Base-by-base conservation (phyloP, 2,888 invertebrate genomes). In the Colostygia pectinataria region DNA sequence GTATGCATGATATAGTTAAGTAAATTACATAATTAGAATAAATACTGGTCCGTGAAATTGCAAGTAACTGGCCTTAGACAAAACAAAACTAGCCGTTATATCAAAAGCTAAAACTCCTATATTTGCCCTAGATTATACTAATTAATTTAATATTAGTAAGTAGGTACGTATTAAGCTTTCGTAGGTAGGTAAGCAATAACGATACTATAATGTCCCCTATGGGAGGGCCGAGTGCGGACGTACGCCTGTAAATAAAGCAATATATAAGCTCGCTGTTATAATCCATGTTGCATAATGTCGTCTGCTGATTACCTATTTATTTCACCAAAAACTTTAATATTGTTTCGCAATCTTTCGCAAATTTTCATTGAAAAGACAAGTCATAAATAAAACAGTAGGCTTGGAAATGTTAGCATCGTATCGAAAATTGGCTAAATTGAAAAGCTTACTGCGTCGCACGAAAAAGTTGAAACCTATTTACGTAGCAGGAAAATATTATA, bases 401-500 rank as follows among this genome's bases (percentile, higher is more conserved):
- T 13, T 24, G 8, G 4, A 36, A 36, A 36, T 39, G 4, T 29
- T n/a, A 20, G 5, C 4, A 20, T 39, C 12, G 12, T 29, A 12
- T 25, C 10, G 9, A 13, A 45, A 45, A 45, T 27, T 38, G 13
- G 12, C 5, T 10, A 38, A 45, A 39, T 45, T 39, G 25, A 45
- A 38, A 45, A 37, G 29, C 25, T 32, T 38, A 25, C 13, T 29
- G 23, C 9, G n/a, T n/a, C 12, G 27, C 25, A 24, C 24, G 14
- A 29, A 41, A 47, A 33, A 20, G 14, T 31, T 33, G 33, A 32
- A 48, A 41, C 18, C 5, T 41, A 36, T 40, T 40, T 47, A 25
- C 2, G 28, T 4, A 40, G 15, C 40, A 40, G 34, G 27, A 38
- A 42, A 48, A 44, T 46, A 45, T 37, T 44, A 34, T 44, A 36